A percentile compares a stretch with the other conserved stretches of the same genome.
Conservation (phyloP, 2,113 vertebrate species). For the Ptyas mucosa region DNA sequence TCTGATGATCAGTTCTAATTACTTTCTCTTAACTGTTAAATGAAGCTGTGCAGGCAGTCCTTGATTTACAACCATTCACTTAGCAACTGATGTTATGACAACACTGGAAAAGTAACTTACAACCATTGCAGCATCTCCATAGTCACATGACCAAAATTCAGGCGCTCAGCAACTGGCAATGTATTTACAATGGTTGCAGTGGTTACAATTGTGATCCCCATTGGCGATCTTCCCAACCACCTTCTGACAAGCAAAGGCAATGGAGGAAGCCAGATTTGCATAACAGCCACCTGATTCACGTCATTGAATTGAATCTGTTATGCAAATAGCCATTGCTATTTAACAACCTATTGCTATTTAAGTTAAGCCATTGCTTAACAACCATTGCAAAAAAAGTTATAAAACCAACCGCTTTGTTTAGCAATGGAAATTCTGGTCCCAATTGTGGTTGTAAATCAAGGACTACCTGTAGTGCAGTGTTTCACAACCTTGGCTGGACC, state of each 20-base stretch:
- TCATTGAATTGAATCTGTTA: no score
- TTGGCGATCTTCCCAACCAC: not conserved
- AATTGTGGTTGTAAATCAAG: not conserved
- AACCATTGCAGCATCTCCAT: no score
- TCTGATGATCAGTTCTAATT: not conserved
- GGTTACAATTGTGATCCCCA: not conserved
- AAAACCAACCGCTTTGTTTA: not conserved
- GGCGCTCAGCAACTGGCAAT: not conserved
- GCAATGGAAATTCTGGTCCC: not conserved
- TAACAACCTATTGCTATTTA: no score
- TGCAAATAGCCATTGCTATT: no score
- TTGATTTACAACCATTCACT: no score
- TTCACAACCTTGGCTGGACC: not conserved
- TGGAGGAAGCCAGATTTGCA: not conserved
- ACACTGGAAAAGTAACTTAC: no score
- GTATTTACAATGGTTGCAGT: not conserved
- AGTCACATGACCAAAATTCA: not conserved
- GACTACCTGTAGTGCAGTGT: not conserved
- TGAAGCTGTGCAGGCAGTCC: not conserved
- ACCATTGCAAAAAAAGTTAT: not conserved
- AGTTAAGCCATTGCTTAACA: no score
- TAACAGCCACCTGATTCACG: not conserved
- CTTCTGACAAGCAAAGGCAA: not conserved
- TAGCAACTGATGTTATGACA: no score
- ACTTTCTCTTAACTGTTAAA: not conserved